Evolutionary conservation across 2,797 vertebrate genomes (phyloP).

Genomic region (Crocodylus rhombifer): DNA sequence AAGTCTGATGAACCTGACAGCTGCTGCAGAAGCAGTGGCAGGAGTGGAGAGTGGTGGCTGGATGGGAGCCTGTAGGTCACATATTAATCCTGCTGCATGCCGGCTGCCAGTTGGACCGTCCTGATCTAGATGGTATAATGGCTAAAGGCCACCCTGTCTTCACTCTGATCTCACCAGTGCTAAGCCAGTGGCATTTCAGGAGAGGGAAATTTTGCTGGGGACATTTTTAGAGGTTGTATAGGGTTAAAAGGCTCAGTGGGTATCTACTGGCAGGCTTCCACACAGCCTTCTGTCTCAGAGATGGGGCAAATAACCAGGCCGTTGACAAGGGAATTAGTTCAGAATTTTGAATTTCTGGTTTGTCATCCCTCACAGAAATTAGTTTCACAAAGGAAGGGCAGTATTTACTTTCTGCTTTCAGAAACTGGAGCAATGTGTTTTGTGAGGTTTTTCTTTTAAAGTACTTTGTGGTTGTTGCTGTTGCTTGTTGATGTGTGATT

Average conservation of each 20-base stretch:
- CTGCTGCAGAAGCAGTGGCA: no score
- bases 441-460: neutral
- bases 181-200: neutral
- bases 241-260: neutral
- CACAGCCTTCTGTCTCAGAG: neutral
- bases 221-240: neutral
- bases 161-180: neutral
- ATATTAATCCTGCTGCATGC: no score
- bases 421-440: neutral
- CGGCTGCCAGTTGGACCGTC: neutral
- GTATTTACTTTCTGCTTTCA: neutral
- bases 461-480: neutral
- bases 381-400: slow-evolving; percentile 3
- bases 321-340: neutral
- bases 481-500: neutral
- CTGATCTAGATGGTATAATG: neutral
- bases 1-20: no score
- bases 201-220: neutral
- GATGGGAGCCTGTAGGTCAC: no score
- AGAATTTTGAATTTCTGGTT: slow-evolving; percentile 30
- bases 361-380: neutral
- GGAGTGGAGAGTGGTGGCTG: no score
- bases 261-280: neutral
- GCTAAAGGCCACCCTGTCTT: neutral
- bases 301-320: neutral